Evolutionary conservation across 2,113 vertebrate species (phyloP).

Genomic region (Phasianus colchicus): DNA sequence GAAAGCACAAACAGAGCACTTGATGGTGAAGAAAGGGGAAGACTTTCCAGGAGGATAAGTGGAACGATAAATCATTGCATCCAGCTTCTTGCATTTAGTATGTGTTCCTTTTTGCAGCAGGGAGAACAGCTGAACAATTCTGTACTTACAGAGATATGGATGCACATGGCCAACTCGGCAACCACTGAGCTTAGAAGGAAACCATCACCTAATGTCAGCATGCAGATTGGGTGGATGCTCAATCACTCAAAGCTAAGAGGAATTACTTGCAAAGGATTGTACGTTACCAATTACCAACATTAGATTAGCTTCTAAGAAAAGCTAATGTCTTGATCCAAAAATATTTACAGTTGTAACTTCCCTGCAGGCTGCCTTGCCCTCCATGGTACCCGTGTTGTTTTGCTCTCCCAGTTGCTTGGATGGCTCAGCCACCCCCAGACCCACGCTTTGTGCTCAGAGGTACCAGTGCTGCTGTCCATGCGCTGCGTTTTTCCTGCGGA

Average conservation of each 20-base stretch:
- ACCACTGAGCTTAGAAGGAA: neutral
- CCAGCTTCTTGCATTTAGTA: neutral
- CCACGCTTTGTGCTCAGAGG: conserved; percentile 91
- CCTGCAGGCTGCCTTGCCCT: neutral
- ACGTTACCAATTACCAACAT: neutral
- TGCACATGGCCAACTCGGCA: neutral
- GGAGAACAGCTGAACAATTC: neutral
- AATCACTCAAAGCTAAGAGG: neutral
- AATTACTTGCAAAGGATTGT: neutral
- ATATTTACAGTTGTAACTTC: neutral
- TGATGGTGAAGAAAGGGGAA: neutral
- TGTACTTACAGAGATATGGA: neutral
- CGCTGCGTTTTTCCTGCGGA: conserved; percentile 84
- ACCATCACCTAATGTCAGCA: neutral
- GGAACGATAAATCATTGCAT: conserved; percentile 28
- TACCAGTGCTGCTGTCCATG: conserved; percentile 81
- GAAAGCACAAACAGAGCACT: neutral
- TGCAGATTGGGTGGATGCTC: neutral
- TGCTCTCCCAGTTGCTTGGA: conserved; percentile 10
- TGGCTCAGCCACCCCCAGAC: conserved; percentile 82
- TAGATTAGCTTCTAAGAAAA: neutral
- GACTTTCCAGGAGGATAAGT: conserved; percentile 6
- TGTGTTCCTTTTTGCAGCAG: conserved; percentile 9
- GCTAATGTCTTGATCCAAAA: neutral
- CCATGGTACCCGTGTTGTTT: neutral